phyloP scores from a whole-genome alignment of 2,113 vertebrate genomes.

The Lethenteron reissneri region DNA sequence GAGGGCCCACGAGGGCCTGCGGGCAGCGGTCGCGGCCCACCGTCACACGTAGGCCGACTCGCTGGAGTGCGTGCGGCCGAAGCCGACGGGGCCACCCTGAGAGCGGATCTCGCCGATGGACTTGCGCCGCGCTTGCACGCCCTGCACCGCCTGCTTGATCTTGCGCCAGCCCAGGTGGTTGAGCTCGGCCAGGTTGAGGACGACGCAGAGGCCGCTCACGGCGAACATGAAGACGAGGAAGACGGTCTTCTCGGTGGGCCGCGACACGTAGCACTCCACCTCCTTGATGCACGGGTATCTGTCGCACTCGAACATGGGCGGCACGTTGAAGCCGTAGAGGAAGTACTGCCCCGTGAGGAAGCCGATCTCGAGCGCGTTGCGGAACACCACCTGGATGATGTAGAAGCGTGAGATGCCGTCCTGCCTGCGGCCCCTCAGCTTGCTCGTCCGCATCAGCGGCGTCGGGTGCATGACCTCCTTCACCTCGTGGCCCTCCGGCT shows the following conservation, averaged over 20 bases:
- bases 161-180: constrained; percentile 68
- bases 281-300: constrained; percentile 59
- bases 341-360: constrained; percentile 59
- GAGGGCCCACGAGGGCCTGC: background rate
- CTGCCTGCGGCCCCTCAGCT: constrained; percentile 31
- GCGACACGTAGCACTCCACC: constrained; percentile 63
- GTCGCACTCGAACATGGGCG: constrained; percentile 46
- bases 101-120: constrained; percentile 38
- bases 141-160: constrained; percentile 42
- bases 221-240: constrained; percentile 75
- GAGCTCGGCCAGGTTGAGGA: constrained; percentile 63
- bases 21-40: background rate
- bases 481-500: constrained; percentile 31
- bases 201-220: constrained; percentile 57
- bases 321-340: constrained; percentile 52
- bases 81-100: constrained; percentile 27
- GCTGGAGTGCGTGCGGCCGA: constrained; percentile 51
- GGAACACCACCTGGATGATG: constrained; percentile 62
- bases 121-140: constrained; percentile 40
- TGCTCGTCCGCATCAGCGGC: constrained; percentile 20
- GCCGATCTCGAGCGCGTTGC: constrained; percentile 53
- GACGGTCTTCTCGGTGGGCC: constrained; percentile 54
- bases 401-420: constrained; percentile 62
- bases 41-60: constrained; percentile 49
- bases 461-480: constrained; percentile 38